phyloP scores from a whole-genome alignment of 2,888 invertebrate genomes.

The Limnephilus marmoratus region DNA sequence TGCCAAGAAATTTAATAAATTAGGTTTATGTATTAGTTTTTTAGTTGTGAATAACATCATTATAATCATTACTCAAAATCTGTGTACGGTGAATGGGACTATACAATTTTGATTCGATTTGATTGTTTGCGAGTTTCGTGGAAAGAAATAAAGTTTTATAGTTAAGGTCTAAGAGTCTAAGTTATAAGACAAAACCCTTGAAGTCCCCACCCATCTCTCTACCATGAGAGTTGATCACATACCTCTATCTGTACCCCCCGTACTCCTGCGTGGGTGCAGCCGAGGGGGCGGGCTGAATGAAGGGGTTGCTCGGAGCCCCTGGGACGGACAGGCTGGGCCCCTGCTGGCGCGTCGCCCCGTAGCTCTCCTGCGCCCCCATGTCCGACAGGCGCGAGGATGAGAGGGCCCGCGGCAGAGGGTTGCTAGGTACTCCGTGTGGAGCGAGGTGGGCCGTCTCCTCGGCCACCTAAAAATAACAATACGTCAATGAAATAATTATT shows the following conservation, averaged over 20 bases:
- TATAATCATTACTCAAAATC: too few species aligned
- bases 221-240: not conserved
- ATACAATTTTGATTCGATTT: not conserved
- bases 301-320: conserved; percentile 75
- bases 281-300: conserved; percentile 66
- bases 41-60: too few species aligned
- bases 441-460: conserved; percentile 90
- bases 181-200: not conserved
- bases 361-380: conserved; percentile 82
- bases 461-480: conserved; percentile 69
- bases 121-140: too few species aligned
- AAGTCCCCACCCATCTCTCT: too few species aligned
- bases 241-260: conserved; percentile 65
- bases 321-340: conserved; percentile 84
- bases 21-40: too few species aligned
- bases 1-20: too few species aligned
- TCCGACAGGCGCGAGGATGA: conserved; percentile 90
- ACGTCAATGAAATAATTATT: conserved; percentile 27
- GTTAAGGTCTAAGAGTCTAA: too few species aligned
- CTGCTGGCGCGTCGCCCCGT: conserved; percentile 85
- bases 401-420: conserved; percentile 91
- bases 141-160: too few species aligned
- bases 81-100: too few species aligned
- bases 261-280: conserved; percentile 58
- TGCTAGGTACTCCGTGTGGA: conserved; percentile 96